These are phyloP conservation scores for Epinotia ramella DNA, from an alignment of 2,888 invertebrate genomes.

Conservation along the genomic window DNA sequence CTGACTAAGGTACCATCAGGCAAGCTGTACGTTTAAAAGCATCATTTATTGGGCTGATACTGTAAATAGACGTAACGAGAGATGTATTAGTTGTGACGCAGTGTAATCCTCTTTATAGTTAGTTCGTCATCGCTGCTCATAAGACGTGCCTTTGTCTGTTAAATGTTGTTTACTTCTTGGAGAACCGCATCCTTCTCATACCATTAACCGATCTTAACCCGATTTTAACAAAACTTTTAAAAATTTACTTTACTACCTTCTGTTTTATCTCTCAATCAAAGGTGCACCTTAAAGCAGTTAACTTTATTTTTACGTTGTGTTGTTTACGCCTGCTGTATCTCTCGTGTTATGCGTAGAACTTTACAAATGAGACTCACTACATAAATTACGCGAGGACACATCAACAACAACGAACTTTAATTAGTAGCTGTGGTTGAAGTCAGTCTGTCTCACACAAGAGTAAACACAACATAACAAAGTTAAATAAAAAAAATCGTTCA, in stretches of 20 bases:
- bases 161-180: not conserved
- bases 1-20: not conserved
- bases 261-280: slow-evolving; percentile 40
- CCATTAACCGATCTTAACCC: slow-evolving; percentile 7
- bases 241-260: slow-evolving; percentile 26
- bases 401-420: not conserved
- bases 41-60: too few species aligned
- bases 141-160: too few species aligned
- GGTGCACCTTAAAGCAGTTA: slow-evolving; percentile 36
- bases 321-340: slow-evolving; percentile 41
- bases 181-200: not conserved
- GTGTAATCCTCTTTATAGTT: not conserved
- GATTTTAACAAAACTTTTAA: slow-evolving; percentile 29
- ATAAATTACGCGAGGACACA: not conserved
- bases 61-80: not conserved
- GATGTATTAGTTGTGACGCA: not conserved
- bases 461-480: not conserved
- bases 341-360: slow-evolving; percentile 3
- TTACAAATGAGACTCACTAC: not conserved
- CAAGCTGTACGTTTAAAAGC: not conserved
- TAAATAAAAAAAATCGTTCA: not conserved
- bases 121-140: not conserved
- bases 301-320: slow-evolving; percentile 34
- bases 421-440: not conserved
- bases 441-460: not conserved